These are phyloP conservation scores for Theretra japonica DNA, from an alignment of 2,888 invertebrate genomes.

Conservation along the genomic window DNA sequence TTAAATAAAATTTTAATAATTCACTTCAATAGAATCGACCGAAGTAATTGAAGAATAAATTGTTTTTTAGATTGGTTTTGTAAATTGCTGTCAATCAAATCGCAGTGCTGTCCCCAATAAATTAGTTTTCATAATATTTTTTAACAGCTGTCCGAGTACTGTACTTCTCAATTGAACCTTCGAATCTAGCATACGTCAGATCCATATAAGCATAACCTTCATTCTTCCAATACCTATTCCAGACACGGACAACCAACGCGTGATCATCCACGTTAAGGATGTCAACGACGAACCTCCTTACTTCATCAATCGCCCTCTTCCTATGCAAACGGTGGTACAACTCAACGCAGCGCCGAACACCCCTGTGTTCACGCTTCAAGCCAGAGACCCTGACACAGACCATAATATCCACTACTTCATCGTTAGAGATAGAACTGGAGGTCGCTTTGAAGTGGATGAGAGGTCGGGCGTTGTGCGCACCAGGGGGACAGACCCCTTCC, in stretches of 20 bases:
- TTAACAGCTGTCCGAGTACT: too few relatives aligned
- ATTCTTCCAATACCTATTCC: slow-evolving; percentile 58
- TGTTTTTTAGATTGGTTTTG: too few relatives aligned
- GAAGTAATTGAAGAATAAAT: too few relatives aligned
- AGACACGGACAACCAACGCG: slow-evolving; percentile 98
- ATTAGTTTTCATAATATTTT: too few relatives aligned
- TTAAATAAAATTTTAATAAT: too few relatives aligned
- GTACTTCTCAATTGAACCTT: too few relatives aligned
- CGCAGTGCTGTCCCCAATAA: too few relatives aligned
- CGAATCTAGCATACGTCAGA: too few relatives aligned
- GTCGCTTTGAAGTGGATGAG: slow-evolving; percentile 94
- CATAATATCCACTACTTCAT: slow-evolving; percentile 98
- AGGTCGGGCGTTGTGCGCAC: slow-evolving; percentile 96
- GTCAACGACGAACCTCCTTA: slow-evolving; percentile 98
- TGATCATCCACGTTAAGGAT: slow-evolving; percentile 97
- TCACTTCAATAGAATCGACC: too few relatives aligned
- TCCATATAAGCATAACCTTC: background rate
- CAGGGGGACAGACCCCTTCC: slow-evolving; percentile 95
- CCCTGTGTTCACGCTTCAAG: slow-evolving; percentile 98
- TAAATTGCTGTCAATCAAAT: too few relatives aligned
- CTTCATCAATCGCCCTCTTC: slow-evolving; percentile 98
- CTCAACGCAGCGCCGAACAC: slow-evolving; percentile 97
- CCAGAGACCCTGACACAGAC: slow-evolving; percentile 97
- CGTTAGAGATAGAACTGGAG: slow-evolving; percentile 94
- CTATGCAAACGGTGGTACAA: slow-evolving; percentile 99